A percentile compares a stretch with the other conserved stretches of the same genome.
Conservation (phyloP, 2,113 vertebrate species). For the Psittacula cyanocephala region DNA sequence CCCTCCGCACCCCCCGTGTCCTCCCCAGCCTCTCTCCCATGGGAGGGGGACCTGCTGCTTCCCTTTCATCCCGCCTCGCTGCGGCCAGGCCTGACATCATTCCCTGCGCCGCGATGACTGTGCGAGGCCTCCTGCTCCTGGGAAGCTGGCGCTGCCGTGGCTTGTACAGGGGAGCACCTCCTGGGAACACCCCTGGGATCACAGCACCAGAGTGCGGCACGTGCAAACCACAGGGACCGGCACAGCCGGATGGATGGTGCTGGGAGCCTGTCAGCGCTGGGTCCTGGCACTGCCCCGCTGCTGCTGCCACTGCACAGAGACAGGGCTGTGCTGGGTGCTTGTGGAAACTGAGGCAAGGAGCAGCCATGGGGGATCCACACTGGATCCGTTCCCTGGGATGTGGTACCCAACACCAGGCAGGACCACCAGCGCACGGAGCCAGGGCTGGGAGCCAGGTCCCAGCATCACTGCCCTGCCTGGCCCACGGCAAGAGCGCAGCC, state of each 20-base stretch:
- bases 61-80: neutral
- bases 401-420: neutral
- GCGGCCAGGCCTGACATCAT: conserved; percentile 18
- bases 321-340: neutral
- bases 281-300: accelerated
- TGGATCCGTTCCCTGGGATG: neutral
- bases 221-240: neutral
- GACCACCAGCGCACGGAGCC: neutral
- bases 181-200: neutral
- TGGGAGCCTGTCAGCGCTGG: accelerated
- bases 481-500: neutral
- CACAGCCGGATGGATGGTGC: accelerated
- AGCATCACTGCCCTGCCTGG: neutral
- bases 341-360: neutral
- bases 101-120: neutral
- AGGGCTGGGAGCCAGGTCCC: neutral
- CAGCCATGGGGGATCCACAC: accelerated
- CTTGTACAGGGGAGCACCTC: neutral
- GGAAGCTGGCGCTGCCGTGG: neutral
- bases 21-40: neutral
- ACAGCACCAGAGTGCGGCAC: accelerated
- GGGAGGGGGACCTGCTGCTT: neutral
- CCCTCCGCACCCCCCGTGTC: neutral
- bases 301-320: neutral
- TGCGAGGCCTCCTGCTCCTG: neutral